Evolutionary conservation across 1,140 invertebrate species (phyloP).

Genomic region (Leptoteleia sp.): DNA sequence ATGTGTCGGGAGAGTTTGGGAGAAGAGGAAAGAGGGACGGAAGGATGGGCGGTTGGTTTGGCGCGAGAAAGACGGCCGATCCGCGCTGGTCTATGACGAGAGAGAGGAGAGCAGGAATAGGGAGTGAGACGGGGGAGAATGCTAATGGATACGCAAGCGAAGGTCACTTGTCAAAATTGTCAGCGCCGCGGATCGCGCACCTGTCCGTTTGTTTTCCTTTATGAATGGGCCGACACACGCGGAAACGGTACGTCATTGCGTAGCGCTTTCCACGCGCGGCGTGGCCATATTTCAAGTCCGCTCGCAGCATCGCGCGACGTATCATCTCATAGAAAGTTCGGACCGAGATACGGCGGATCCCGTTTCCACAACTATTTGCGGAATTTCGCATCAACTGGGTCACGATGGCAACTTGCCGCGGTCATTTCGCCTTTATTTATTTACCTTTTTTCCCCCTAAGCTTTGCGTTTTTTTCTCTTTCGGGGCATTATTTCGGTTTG

Average conservation of each 20-base stretch:
- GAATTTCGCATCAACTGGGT: constrained; percentile 23
- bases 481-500: no score
- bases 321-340: constrained; percentile 34
- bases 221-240: constrained; percentile 18
- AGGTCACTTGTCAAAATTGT: constrained; percentile 69
- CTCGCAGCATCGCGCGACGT: constrained; percentile 19
- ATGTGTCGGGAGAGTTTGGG: not conserved
- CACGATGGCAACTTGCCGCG: no score
- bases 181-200: constrained; percentile 30
- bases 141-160: constrained; percentile 17
- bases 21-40: no score
- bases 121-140: constrained; percentile 10
- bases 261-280: not conserved
- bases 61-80: not conserved
- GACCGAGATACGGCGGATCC: not conserved
- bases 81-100: not conserved
- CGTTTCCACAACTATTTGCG: constrained; percentile 6
- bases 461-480: no score
- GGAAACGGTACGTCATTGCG: constrained; percentile 15
- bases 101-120: not conserved
- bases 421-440: no score
- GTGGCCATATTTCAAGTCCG: constrained; percentile 42
- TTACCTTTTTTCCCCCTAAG: no score
- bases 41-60: no score
- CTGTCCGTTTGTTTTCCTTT: constrained; percentile 56